These are phyloP conservation scores for Lamellibrachia luymesi DNA, from an alignment of 1,140 invertebrate genomes.

Conservation along the genomic window DNA sequence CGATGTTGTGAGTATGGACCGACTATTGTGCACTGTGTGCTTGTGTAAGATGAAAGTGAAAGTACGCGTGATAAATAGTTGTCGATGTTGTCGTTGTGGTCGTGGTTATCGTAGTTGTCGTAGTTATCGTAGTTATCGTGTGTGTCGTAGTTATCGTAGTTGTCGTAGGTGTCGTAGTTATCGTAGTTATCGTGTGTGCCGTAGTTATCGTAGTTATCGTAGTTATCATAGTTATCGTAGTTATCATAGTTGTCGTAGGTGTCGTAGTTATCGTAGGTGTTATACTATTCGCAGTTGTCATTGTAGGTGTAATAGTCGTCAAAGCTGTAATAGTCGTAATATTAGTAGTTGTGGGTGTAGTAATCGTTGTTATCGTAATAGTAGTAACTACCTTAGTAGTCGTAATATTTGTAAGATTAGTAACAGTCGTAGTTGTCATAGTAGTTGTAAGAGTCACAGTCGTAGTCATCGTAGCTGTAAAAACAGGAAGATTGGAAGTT, in stretches of 20 bases:
- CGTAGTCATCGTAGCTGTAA: background rate
- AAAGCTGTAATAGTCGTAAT: background rate
- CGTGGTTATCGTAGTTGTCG: background rate
- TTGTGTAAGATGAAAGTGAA: background rate
- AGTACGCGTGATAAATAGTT: background rate
- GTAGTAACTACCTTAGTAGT: background rate
- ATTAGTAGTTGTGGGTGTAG: background rate
- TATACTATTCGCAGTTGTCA: background rate
- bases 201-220: background rate
- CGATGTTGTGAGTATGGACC: conserved; percentile 19
- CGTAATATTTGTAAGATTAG: background rate
- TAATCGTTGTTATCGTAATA: background rate
- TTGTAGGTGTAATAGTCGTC: background rate
- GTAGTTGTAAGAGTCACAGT: too few species aligned
- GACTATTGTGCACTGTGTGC: background rate
- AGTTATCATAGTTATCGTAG: background rate
- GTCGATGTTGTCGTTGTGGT: background rate
- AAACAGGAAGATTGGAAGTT: background rate
- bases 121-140: background rate
- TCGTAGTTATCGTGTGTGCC: background rate
- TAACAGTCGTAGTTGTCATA: background rate
- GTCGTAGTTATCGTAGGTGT: background rate
- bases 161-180: background rate
- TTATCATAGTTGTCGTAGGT: background rate
- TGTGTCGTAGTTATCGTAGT: background rate